Evolutionary conservation across 2,888 invertebrate species (phyloP).

Genomic region (Macaria liturata): DNA sequence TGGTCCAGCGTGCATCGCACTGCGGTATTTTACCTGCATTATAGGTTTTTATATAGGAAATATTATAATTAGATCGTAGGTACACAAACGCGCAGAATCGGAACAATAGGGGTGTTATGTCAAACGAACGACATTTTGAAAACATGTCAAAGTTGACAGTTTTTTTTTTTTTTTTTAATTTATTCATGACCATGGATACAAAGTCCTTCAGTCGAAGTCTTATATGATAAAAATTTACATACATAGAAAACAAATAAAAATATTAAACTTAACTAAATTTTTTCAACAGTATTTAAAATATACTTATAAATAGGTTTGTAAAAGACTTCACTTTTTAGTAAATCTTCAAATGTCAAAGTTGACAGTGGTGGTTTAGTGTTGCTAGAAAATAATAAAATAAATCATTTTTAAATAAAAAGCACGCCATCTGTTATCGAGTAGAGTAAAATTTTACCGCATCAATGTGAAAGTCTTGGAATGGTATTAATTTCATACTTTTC

Average conservation of each 20-base stretch:
- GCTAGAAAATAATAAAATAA: not conserved
- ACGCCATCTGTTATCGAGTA: slow-evolving; percentile 5
- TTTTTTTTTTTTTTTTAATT: too few relatives aligned
- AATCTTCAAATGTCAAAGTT: slow-evolving; percentile 6
- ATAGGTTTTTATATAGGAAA: slow-evolving; percentile 55
- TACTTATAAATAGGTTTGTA: too few relatives aligned
- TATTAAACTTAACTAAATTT: too few relatives aligned
- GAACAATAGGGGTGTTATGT: not conserved
- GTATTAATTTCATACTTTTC: too few relatives aligned
- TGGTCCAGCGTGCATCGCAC: slow-evolving; percentile 62
- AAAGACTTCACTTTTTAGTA: too few relatives aligned
- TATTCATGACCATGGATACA: too few relatives aligned
- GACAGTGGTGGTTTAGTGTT: not conserved
- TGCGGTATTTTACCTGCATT: slow-evolving; percentile 81
- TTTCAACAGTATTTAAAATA: too few relatives aligned
- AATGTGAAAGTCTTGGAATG: too few relatives aligned
- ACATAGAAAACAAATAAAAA: too few relatives aligned
- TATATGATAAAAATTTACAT: too few relatives aligned
- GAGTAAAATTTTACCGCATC: not conserved
- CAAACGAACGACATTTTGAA: slow-evolving; percentile 4
- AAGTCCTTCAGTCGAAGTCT: too few relatives aligned
- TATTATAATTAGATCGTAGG: slow-evolving; percentile 53
- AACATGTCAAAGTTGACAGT: slow-evolving; percentile 9
- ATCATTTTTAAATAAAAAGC: not conserved
- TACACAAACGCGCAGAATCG: slow-evolving; percentile 54